Conservation (phyloP, 1,140 invertebrate genomes). For the Hormaphis cornu region DNA sequence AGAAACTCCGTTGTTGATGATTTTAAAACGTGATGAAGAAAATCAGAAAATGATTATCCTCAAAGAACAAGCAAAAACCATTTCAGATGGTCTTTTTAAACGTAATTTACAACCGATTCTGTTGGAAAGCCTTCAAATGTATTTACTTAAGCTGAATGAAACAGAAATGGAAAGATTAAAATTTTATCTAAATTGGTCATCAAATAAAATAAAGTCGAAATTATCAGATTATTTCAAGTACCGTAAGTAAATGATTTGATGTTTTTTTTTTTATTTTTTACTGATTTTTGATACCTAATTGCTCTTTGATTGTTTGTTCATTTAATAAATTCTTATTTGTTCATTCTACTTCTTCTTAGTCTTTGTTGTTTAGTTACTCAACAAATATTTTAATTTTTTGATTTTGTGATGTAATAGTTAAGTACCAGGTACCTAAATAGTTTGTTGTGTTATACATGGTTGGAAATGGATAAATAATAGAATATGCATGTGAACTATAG, state of each 20-base stretch:
- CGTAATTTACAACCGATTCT: background rate
- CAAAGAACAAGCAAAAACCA: background rate
- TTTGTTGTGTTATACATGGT: too few relatives aligned
- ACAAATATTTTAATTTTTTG: too few relatives aligned
- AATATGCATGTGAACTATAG: too few relatives aligned
- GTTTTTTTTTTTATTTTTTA: background rate
- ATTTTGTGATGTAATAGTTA: too few relatives aligned
- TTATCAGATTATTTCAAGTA: background rate
- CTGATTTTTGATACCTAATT: too few relatives aligned
- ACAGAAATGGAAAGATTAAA: background rate
- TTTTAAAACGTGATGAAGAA: constrained; percentile 8
- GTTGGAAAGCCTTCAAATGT: background rate
- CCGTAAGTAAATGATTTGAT: constrained; percentile 7
- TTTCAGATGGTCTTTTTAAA: constrained; percentile 12
- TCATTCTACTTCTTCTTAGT: background rate
- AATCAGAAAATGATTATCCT: background rate
- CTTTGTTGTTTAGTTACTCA: background rate
- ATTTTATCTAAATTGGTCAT: constrained; percentile 3
- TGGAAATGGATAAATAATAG: too few relatives aligned
- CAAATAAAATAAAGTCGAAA: background rate
- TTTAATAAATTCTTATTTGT: background rate
- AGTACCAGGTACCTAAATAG: too few relatives aligned
- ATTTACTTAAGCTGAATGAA: background rate
- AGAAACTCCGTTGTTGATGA: constrained; percentile 12
- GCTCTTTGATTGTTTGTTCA: background rate